Conservation (phyloP, 2,888 invertebrate genomes). For the Allacma fusca region DNA sequence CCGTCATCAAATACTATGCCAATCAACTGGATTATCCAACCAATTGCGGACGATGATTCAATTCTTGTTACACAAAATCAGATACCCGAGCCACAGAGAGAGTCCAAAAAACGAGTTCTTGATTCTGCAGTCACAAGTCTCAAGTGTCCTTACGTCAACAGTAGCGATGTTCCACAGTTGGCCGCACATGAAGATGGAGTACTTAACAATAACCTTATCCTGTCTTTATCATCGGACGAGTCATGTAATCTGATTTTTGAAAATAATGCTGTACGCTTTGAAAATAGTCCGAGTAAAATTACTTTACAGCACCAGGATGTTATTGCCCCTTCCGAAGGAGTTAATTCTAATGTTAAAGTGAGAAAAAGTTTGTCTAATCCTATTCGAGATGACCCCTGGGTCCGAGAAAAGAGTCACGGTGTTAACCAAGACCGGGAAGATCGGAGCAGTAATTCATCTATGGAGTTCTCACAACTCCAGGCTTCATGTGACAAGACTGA, state of each 20-base stretch:
- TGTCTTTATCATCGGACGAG: conserved; percentile 24
- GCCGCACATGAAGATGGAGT: background rate
- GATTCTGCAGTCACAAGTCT: conserved; percentile 55
- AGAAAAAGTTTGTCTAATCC: background rate
- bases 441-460: background rate
- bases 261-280: conserved; percentile 55
- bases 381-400: background rate
- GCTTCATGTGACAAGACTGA: conserved; percentile 44
- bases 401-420: background rate
- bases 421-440: conserved; percentile 5
- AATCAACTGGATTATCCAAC: conserved; percentile 32
- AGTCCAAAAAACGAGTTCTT: conserved; percentile 48
- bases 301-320: background rate
- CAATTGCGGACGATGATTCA: conserved; percentile 25
- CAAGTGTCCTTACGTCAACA: conserved; percentile 59
- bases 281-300: conserved; percentile 46
- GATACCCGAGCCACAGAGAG: conserved; percentile 48
- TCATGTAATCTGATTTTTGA: conserved; percentile 54
- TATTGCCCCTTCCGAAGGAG: background rate
- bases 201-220: background rate
- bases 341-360: background rate
- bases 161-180: conserved; percentile 4
- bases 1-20: conserved; percentile 14
- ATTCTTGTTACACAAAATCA: conserved; percentile 40
- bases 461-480: background rate